These are phyloP conservation scores for Hycleus cichorii DNA, from an alignment of 1,140 invertebrate species.

Conservation along the genomic window DNA sequence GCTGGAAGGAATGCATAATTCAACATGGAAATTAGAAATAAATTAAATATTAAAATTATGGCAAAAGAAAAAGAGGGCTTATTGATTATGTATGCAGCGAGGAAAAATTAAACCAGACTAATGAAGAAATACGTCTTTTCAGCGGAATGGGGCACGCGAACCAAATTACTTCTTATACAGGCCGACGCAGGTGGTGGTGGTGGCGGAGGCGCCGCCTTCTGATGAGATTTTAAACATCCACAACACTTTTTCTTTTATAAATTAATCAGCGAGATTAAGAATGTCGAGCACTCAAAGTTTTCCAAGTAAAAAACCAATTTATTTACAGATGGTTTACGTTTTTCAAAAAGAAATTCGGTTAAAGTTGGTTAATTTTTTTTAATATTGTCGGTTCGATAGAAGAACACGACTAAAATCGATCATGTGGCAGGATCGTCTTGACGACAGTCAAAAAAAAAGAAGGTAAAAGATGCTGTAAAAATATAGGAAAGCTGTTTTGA, in stretches of 20 bases:
- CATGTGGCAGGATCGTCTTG: constrained; percentile 7
- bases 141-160: constrained; percentile 28
- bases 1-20: constrained; percentile 38
- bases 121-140: constrained; percentile 41
- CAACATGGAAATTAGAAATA: constrained; percentile 44
- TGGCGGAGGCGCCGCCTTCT: background rate
- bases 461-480: constrained; percentile 29
- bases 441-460: constrained; percentile 15
- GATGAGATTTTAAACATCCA: constrained; percentile 1
- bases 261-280: constrained; percentile 10
- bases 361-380: no score
- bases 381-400: no score
- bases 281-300: background rate
- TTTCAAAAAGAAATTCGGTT: no score
- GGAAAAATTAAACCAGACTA: constrained; percentile 42
- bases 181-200: constrained; percentile 6
- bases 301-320: background rate
- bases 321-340: background rate
- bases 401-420: constrained; percentile 2
- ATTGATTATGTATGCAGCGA: constrained; percentile 44
- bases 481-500: constrained; percentile 28
- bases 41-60: constrained; percentile 45
- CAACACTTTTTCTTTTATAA: constrained; percentile 3
- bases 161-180: constrained; percentile 14
- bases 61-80: constrained; percentile 37